phyloP scores from a whole-genome alignment of 1,140 invertebrate genomes.

The Hyposmocoma kahamanoa region DNA sequence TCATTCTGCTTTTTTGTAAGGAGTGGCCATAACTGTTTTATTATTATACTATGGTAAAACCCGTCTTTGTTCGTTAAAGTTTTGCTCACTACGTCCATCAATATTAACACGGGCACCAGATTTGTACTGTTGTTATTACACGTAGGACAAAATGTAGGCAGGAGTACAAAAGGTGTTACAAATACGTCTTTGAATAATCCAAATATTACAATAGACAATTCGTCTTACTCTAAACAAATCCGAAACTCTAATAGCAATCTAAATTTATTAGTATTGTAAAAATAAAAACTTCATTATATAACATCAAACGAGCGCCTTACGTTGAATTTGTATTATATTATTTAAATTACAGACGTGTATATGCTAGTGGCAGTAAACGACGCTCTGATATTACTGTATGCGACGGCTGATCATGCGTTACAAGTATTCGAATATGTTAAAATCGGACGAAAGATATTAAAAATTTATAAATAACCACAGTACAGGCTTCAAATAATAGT shows the following conservation, averaged over 20 bases:
- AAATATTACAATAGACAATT: slow-evolving; percentile 12
- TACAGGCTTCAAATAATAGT: background rate
- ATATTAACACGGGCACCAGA: no score
- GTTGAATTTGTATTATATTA: slow-evolving; percentile 40
- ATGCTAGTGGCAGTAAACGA: slow-evolving; percentile 67
- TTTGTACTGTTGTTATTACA: slow-evolving; percentile 4
- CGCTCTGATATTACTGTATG: slow-evolving; percentile 44
- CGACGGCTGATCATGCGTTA: slow-evolving; percentile 12
- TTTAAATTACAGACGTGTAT: slow-evolving; percentile 60
- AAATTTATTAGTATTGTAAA: slow-evolving; percentile 37
- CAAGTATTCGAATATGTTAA: slow-evolving; percentile 18
- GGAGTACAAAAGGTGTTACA: slow-evolving; percentile 19
- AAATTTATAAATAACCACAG: background rate
- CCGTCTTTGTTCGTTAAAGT: no score
- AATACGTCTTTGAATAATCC: slow-evolving; percentile 29
- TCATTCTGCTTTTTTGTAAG: no score
- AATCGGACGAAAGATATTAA: slow-evolving; percentile 26
- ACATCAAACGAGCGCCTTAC: slow-evolving; percentile 46
- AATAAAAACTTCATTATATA: slow-evolving; percentile 32
- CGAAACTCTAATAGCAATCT: slow-evolving; percentile 32
- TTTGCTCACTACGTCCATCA: no score
- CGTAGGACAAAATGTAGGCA: slow-evolving; percentile 16
- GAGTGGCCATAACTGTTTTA: no score
- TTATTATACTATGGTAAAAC: no score
- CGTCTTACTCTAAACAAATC: slow-evolving; percentile 35